phyloP scores from a whole-genome alignment of 2,888 invertebrate genomes.

The Drosophila paracracens region DNA sequence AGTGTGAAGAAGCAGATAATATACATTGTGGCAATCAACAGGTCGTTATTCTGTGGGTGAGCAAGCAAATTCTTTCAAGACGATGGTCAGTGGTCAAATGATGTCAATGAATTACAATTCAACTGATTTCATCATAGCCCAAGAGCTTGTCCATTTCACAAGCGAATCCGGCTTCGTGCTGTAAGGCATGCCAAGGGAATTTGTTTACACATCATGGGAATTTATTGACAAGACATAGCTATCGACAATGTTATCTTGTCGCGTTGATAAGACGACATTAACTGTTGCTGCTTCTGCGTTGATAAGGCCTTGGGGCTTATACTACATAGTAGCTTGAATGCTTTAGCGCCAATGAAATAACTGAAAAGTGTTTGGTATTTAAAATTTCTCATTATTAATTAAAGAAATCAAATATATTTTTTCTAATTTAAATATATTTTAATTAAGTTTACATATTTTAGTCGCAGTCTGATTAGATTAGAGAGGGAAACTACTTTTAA shows the following conservation, averaged over 20 bases:
- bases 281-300: neutral
- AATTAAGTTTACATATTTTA: neutral
- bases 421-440: neutral
- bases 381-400: neutral
- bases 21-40: conserved; percentile 22
- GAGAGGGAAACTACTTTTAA: neutral
- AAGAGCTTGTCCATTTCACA: neutral
- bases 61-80: conserved; percentile 31
- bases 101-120: conserved; percentile 62
- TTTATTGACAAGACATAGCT: conserved; percentile 33
- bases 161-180: conserved; percentile 38
- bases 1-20: conserved; percentile 16
- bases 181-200: conserved; percentile 1
- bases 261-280: conserved; percentile 40
- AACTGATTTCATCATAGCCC: conserved; percentile 24
- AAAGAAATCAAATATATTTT: no score
- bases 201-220: conserved; percentile 31
- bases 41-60: conserved; percentile 25
- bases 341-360: neutral
- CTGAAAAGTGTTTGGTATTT: neutral
- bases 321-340: neutral
- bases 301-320: conserved; percentile 21
- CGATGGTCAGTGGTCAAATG: conserved; percentile 43
- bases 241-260: conserved; percentile 20
- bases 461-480: neutral